Conservation (phyloP, 1,140 invertebrate genomes). For the Aphelenchoides besseyi region DNA sequence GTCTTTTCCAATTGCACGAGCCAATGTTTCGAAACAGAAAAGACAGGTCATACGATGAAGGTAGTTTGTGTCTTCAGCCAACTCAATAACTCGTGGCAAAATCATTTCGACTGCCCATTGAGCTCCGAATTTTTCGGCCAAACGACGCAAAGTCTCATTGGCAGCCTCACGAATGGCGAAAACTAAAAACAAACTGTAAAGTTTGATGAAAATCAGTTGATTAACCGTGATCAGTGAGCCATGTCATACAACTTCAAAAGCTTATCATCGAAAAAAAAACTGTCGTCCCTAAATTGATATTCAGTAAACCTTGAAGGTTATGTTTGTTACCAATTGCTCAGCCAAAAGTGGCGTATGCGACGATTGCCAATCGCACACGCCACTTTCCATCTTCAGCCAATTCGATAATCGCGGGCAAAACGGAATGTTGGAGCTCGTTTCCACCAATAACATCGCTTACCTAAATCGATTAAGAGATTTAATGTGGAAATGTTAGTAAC, state of each 20-base stretch:
- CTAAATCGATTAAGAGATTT: conserved; percentile 25
- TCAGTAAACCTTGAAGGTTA: too few relatives aligned
- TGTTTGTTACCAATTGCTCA: conserved; percentile 71
- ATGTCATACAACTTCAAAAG: conserved; percentile 91
- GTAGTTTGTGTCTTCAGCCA: conserved; percentile 88
- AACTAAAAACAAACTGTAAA: conserved; percentile 70
- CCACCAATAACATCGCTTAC: conserved; percentile 93
- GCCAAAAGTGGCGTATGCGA: conserved; percentile 98
- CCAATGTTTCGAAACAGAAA: conserved; percentile 94
- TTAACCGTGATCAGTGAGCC: conserved; percentile 90
- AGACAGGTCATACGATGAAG: conserved; percentile 97
- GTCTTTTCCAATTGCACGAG: conserved; percentile 88
- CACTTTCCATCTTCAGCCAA: conserved; percentile 98
- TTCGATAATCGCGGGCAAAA: conserved; percentile 96
- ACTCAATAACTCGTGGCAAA: conserved; percentile 88
- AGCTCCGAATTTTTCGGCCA: conserved; percentile 94
- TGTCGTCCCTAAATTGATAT: conserved; percentile 83
- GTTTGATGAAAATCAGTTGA: conserved; percentile 34
- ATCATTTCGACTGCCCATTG: conserved; percentile 95
- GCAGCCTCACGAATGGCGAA: conserved; percentile 98
- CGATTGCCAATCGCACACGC: conserved; percentile 91
- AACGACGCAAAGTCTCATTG: conserved; percentile 89
- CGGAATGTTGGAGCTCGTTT: conserved; percentile 76
- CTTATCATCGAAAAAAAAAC: conserved; percentile 99
- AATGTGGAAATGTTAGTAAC: conserved; percentile 5